These are phyloP conservation scores for Phyllotreta striolata DNA, from an alignment of 2,888 invertebrate genomes.

Conservation along the genomic window DNA sequence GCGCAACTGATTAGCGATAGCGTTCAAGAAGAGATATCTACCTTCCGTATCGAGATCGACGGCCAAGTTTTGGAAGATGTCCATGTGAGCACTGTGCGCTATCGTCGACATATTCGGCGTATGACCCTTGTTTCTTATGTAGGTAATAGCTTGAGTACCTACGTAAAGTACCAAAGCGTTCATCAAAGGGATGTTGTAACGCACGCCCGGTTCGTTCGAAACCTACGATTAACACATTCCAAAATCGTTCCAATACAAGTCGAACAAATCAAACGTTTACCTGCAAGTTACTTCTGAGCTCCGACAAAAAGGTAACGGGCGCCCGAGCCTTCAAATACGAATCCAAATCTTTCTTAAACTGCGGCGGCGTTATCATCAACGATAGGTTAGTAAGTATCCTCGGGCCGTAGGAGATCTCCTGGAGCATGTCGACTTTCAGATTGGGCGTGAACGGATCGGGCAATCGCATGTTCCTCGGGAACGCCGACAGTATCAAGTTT, in stretches of 20 bases:
- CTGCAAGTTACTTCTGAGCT: constrained; percentile 89
- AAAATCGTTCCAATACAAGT: neutral
- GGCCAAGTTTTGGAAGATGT: constrained; percentile 98
- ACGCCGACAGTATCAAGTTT: constrained; percentile 96
- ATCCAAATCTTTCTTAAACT: constrained; percentile 95
- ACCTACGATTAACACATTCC: constrained; percentile 72
- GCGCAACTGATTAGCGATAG: constrained; percentile 97
- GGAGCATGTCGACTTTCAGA: constrained; percentile 89
- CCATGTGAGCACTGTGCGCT: constrained; percentile 98
- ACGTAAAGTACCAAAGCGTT: constrained; percentile 98
- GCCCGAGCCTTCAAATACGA: constrained; percentile 93
- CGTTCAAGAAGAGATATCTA: constrained; percentile 96
- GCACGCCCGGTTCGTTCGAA: constrained; percentile 83
- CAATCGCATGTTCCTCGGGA: constrained; percentile 96
- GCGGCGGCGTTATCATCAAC: constrained; percentile 83
- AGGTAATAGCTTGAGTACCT: constrained; percentile 93
- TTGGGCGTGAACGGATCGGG: constrained; percentile 99
- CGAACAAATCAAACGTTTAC: constrained; percentile 10
- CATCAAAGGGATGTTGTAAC: constrained; percentile 94
- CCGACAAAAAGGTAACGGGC: constrained; percentile 95
- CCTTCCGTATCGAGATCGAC: constrained; percentile 98
- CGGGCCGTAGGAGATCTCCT: constrained; percentile 88
- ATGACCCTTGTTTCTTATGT: constrained; percentile 89
- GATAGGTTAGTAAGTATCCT: constrained; percentile 89
- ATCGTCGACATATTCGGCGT: constrained; percentile 98